Percentiles rank a stretch among this genome's conserved stretches.
These are phyloP conservation scores for Cerastoderma edule DNA, from an alignment of 2,888 invertebrate species.

Conservation along the genomic window DNA sequence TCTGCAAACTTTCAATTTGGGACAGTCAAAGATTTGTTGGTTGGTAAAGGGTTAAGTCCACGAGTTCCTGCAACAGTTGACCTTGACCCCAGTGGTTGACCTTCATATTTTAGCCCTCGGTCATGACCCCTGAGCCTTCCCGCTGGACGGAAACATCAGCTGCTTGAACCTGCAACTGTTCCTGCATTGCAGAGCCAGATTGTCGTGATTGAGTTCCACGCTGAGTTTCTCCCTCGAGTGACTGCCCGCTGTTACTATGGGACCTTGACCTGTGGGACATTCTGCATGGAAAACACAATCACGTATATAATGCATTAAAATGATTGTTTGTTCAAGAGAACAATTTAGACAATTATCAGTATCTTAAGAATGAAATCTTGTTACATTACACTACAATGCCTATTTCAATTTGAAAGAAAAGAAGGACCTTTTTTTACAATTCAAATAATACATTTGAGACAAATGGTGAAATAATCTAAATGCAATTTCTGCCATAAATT, in stretches of 20 bases:
- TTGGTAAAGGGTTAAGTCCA: background rate
- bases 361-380: no score
- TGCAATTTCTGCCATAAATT: no score
- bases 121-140: slow-evolving; percentile 40
- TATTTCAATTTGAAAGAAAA: no score
- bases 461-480: no score
- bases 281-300: no score
- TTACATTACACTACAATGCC: no score
- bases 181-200: slow-evolving; percentile 45
- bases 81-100: background rate
- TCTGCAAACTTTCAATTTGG: background rate
- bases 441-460: no score
- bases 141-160: slow-evolving; percentile 49
- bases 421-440: no score
- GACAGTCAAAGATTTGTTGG: background rate
- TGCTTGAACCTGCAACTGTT: slow-evolving; percentile 47
- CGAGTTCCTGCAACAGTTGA: background rate
- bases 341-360: no score
- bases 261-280: slow-evolving; percentile 52
- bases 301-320: no score
- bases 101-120: slow-evolving; percentile 34
- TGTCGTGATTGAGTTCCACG: slow-evolving; percentile 50
- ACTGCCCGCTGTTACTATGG: slow-evolving; percentile 58
- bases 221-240: slow-evolving; percentile 52
- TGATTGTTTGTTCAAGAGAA: no score